phyloP scores from a whole-genome alignment of 1,140 invertebrate genomes.

The Eriosoma lanigerum region DNA sequence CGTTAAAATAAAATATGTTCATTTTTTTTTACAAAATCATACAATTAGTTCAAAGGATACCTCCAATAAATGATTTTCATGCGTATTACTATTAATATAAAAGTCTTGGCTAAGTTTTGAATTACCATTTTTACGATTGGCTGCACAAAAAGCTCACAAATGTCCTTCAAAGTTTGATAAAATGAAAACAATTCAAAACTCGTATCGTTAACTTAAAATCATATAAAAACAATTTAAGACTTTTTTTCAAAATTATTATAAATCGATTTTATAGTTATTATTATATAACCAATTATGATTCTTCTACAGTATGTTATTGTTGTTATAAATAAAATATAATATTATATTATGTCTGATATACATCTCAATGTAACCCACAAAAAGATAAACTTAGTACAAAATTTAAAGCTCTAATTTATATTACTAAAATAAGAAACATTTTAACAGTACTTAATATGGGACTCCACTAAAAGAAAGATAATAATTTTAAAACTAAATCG shows the following conservation, averaged over 20 bases:
- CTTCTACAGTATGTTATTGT: background rate
- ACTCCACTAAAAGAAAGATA: too few species aligned
- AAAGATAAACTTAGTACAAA: too few species aligned
- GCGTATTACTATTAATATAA: background rate
- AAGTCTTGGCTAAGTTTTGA: constrained; percentile 26
- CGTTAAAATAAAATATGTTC: background rate
- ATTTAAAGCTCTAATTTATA: too few species aligned
- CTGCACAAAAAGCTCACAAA: constrained; percentile 21
- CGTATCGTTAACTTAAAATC: background rate
- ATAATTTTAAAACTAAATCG: too few species aligned
- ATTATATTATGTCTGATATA: too few species aligned
- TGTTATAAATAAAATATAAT: too few species aligned
- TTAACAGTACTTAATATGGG: too few species aligned
- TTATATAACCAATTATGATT: background rate
- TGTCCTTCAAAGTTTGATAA: constrained; percentile 23
- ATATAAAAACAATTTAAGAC: too few species aligned
- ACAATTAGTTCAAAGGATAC: background rate
- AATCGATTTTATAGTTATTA: background rate
- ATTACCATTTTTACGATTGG: constrained; percentile 39
- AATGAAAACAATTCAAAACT: constrained; percentile 32
- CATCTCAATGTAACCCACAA: too few species aligned
- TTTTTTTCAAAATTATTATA: background rate
- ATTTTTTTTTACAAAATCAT: background rate
- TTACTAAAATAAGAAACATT: too few species aligned
- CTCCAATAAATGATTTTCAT: background rate